These are phyloP conservation scores for Tachypleus tridentatus DNA, from an alignment of 1,140 invertebrate species.

Conservation along the genomic window DNA sequence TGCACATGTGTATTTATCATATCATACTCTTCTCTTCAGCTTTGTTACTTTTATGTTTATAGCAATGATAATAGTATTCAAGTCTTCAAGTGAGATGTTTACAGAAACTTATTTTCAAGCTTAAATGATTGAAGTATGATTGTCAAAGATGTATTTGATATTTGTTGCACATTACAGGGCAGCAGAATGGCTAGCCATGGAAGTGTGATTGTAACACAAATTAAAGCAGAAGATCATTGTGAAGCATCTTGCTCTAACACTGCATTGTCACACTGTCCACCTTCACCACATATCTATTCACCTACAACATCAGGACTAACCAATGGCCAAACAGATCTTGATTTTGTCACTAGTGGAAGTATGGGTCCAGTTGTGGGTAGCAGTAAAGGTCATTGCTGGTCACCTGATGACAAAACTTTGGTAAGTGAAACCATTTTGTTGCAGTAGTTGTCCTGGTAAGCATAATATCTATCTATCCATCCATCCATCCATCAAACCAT, in stretches of 20 bases:
- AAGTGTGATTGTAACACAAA: slow-evolving; percentile 21
- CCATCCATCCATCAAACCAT: too few relatives aligned
- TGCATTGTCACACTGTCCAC: slow-evolving; percentile 12
- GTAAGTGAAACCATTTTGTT: background rate
- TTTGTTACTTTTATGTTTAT: too few relatives aligned
- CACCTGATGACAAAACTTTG: slow-evolving; percentile 13
- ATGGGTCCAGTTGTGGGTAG: slow-evolving; percentile 19
- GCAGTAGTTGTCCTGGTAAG: too few relatives aligned
- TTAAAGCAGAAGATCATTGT: slow-evolving; percentile 21
- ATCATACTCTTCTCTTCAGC: too few relatives aligned
- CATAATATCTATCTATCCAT: too few relatives aligned
- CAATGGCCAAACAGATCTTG: slow-evolving; percentile 19
- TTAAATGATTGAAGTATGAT: too few relatives aligned
- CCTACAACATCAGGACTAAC: slow-evolving; percentile 16
- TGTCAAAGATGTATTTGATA: too few relatives aligned
- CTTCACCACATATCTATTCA: slow-evolving; percentile 16
- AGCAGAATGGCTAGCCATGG: slow-evolving; percentile 15
- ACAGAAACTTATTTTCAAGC: too few relatives aligned
- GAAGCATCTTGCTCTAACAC: slow-evolving; percentile 12
- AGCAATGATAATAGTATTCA: too few relatives aligned
- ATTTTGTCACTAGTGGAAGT: background rate
- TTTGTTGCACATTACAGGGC: slow-evolving; percentile 1
- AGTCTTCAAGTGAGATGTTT: too few relatives aligned
- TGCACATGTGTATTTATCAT: too few relatives aligned
- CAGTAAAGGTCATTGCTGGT: slow-evolving; percentile 12